Evolutionary conservation across 2,888 invertebrate genomes (phyloP).

Genomic region (Coenonympha arcania): DNA sequence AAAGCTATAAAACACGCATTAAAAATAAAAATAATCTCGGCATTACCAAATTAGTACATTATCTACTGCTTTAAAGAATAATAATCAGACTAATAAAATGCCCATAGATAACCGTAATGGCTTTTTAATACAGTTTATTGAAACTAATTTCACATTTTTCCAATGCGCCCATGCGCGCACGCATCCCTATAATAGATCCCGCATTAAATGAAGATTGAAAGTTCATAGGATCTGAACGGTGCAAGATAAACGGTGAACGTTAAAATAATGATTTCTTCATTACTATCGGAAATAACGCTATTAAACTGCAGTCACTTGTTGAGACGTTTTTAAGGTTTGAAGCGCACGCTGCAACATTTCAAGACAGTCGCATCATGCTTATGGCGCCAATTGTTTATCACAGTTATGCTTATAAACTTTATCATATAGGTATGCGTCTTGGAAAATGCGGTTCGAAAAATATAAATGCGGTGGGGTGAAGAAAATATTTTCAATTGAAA

Average conservation of each 20-base stretch:
- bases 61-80: constrained; percentile 7
- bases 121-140: constrained; percentile 20
- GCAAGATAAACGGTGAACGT: constrained; percentile 27
- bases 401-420: too few relatives aligned
- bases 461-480: too few relatives aligned
- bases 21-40: constrained; percentile 1
- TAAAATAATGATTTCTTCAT: constrained; percentile 35
- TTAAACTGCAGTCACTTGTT: constrained; percentile 28
- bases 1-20: neutral
- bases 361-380: constrained; percentile 1
- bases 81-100: constrained; percentile 9
- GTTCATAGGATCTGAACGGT: constrained; percentile 25
- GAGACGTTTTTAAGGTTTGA: constrained; percentile 22
- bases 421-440: too few relatives aligned
- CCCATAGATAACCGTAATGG: constrained; percentile 21
- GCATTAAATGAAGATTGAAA: constrained; percentile 27
- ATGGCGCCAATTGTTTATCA: neutral
- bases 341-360: neutral
- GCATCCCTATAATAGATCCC: constrained; percentile 15
- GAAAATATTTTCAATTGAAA: too few relatives aligned
- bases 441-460: too few relatives aligned
- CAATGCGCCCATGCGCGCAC: constrained; percentile 2
- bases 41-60: constrained; percentile 7
- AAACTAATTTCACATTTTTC: constrained; percentile 9
- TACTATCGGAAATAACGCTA: constrained; percentile 31